Evolutionary conservation across 37 sponge, comb jelly and placozoan species (phyloP).

Genomic region (Agelas oroides): DNA sequence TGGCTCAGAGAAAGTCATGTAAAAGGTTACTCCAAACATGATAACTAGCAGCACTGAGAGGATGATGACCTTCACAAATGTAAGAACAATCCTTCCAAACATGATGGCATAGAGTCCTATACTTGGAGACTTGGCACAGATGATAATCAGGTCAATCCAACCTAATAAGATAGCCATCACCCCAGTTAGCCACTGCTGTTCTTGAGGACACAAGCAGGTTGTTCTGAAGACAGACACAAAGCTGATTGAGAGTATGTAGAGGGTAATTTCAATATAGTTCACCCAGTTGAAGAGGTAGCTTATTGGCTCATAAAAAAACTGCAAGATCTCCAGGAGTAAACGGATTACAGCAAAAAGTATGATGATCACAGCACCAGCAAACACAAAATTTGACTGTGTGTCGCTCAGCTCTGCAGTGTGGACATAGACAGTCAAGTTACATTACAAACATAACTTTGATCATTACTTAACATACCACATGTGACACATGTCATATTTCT

Average conservation of each 20-base stretch:
- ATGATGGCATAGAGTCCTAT: conserved; percentile 84
- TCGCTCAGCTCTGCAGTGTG: neutral
- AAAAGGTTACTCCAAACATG: conserved; percentile 83
- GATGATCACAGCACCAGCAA: conserved; percentile 15
- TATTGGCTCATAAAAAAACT: neutral
- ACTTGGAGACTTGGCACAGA: conserved; percentile 61
- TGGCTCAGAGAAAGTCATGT: conserved; percentile 65
- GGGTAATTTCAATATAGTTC: conserved; percentile 53
- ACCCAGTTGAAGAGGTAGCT: conserved; percentile 52
- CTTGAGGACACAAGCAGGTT: conserved; percentile 43
- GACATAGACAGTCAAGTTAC: too few relatives aligned
- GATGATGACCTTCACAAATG: conserved; percentile 73
- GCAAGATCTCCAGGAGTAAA: conserved; percentile 53
- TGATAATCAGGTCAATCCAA: conserved; percentile 85
- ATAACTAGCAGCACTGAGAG: conserved; percentile 79
- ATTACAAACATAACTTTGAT: too few relatives aligned
- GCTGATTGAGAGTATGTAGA: conserved; percentile 39
- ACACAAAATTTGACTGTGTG: neutral
- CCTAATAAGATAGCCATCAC: conserved; percentile 78
- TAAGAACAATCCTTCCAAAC: conserved; percentile 78
- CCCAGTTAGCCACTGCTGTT: conserved; percentile 87
- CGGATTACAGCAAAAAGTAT: conserved; percentile 47
- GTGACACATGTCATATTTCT: too few relatives aligned
- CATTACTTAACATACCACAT: too few relatives aligned
- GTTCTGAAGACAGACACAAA: conserved; percentile 46